Conservation (phyloP, 2,888 invertebrate species). For the Pollenia griseotomentosa region DNA sequence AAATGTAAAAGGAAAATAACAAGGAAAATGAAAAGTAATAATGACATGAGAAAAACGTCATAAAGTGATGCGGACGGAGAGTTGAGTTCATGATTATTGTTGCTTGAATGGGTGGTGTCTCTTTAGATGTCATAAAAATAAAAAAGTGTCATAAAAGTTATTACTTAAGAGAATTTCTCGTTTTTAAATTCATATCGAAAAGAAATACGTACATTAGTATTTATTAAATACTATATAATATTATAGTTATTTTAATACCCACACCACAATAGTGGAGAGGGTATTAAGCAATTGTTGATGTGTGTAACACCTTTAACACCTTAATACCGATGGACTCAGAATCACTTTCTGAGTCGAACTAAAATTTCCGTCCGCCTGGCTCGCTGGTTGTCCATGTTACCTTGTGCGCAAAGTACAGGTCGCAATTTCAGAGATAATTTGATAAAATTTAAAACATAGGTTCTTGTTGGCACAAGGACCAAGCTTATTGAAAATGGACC, state of each 20-base stretch:
- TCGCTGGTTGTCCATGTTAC: too few species aligned
- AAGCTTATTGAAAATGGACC: too few species aligned
- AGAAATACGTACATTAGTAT: background rate
- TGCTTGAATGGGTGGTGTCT: slow-evolving; percentile 42
- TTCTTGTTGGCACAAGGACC: too few species aligned
- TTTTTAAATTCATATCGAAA: slow-evolving; percentile 18
- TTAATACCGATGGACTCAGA: too few species aligned
- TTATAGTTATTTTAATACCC: background rate
- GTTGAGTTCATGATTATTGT: slow-evolving; percentile 26
- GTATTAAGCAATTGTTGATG: too few species aligned
- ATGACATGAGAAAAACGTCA: slow-evolving; percentile 18
- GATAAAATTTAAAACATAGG: too few species aligned
- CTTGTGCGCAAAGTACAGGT: too few species aligned
- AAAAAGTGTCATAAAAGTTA: slow-evolving; percentile 40
- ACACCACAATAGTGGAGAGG: too few species aligned
- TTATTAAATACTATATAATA: background rate
- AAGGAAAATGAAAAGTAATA: background rate
- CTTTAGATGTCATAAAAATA: slow-evolving; percentile 52
- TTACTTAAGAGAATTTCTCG: slow-evolving; percentile 29
- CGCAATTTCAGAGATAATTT: too few species aligned
- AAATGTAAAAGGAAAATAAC: background rate
- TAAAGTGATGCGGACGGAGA: slow-evolving; percentile 14
- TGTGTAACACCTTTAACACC: too few species aligned
- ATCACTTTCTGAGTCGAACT: too few species aligned
- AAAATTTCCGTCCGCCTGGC: too few species aligned